Base-by-base conservation (phyloP, 2,888 invertebrate species). In the Polydrusus cervinus region DNA sequence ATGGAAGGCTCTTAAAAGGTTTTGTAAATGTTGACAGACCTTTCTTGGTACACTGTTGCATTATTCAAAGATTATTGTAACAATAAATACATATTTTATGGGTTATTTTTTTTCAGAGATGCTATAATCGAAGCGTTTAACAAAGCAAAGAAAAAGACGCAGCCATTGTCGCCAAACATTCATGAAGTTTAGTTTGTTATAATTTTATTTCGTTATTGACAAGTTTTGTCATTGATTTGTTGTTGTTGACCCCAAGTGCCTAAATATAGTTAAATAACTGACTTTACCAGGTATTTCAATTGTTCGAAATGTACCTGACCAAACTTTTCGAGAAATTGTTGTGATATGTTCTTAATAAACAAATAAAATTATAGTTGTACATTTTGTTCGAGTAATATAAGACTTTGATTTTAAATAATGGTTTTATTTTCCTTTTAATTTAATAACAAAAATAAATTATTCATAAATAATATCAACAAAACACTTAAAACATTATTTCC, bases 111-210 rank as follows among this genome's bases (percentile, higher is more conserved):
- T 89, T 89, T 30, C 86, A 95, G 95, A 82, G 89, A 92, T 20
- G 93, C 93, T 79, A 94, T 95, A 80, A 90, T 90, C 75, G 94
- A 95, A 87, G 93, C 93, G 6, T 95, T 95, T 84, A 91, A 93
- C 80, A 89, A 91, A 81, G 93, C 93, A 38, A 92, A 92, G 83
- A 90, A 78, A 65, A 81, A 83, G 60, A 77, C 80, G 34, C 79
- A 80, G 25, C 83, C 85, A n/a, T 82, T 81, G 10, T 78, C 76
- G 10, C 80, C 81, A 25, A 64, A 74, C 30, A 71, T 74, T 43
- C 76, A 76, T 70, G 78, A 81, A 74, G 72, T 81, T 43, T 81
- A 62, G 75, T 55, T 72, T 16, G 47, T 64, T n/a, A n/a, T n/a
- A n/a, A n/a, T 51, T 62, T 43, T 34, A 10, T 49, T 66, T 49